Evolutionary conservation across 1,140 invertebrate genomes (phyloP).

Genomic region (Choristoneura fumiferana): DNA sequence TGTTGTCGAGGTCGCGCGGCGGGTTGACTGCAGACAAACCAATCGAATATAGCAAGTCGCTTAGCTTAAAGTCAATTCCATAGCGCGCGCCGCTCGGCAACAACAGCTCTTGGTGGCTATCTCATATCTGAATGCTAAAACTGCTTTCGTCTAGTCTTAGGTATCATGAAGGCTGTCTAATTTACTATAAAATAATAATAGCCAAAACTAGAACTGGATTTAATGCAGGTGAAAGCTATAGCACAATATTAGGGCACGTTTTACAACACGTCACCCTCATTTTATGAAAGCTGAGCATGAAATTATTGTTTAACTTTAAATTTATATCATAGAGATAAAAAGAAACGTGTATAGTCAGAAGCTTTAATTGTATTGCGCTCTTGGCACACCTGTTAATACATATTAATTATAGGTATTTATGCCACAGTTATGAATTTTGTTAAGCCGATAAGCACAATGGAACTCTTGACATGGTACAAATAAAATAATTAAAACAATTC

Average conservation of each 20-base stretch:
- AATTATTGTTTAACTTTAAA: neutral
- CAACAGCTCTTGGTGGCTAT: neutral
- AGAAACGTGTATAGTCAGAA: neutral
- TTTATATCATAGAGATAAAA: neutral
- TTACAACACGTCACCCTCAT: neutral
- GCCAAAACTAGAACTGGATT: neutral
- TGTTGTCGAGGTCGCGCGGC: slow-evolving; percentile 22
- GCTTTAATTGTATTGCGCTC: neutral
- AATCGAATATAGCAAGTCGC: slow-evolving; percentile 20
- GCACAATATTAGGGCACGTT: neutral
- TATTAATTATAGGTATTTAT: neutral
- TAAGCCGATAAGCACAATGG: slow-evolving; percentile 3
- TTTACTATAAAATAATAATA: neutral
- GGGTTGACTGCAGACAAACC: slow-evolving; percentile 25
- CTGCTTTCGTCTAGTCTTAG: neutral
- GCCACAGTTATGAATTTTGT: slow-evolving; percentile 9
- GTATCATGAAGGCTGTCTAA: neutral
- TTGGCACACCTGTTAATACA: neutral
- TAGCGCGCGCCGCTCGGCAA: neutral
- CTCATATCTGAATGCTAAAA: neutral
- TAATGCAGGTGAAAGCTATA: neutral
- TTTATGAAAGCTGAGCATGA: slow-evolving; percentile 9
- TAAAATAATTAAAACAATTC: neutral
- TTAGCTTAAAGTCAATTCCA: neutral
- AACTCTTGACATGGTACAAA: neutral